A percentile compares a stretch with the other conserved stretches of the same genome.
Evolutionary conservation across 2,113 vertebrate genomes (phyloP).

Genomic region (Podilymbus podiceps): DNA sequence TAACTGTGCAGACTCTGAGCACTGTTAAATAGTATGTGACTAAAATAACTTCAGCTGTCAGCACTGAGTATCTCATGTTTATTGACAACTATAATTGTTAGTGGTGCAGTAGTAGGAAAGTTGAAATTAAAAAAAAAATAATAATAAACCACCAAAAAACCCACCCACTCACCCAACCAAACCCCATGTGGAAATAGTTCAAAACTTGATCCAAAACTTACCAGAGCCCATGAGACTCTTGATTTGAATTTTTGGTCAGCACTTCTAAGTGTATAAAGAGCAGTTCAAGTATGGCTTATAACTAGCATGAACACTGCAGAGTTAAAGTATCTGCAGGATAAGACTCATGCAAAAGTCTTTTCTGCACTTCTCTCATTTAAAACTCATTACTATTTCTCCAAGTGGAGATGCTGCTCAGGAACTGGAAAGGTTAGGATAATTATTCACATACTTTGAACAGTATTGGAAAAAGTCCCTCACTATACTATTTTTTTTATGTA

Average conservation of each 20-base stretch:
- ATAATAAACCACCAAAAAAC: too few relatives aligned
- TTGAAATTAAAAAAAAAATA: not conserved
- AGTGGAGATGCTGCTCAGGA: not conserved
- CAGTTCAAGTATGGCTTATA: not conserved
- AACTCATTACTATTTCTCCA: not conserved
- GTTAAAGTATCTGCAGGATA: not conserved
- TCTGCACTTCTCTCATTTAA: not conserved
- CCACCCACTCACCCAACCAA: too few relatives aligned
- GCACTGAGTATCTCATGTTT: not conserved
- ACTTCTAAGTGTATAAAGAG: not conserved
- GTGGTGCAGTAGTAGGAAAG: not conserved
- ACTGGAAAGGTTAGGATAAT: not conserved
- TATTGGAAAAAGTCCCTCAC: not conserved
- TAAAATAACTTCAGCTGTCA: slow-evolving; percentile 21
- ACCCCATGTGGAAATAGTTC: not conserved
- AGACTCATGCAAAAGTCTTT: not conserved
- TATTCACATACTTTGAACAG: not conserved
- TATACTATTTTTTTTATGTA: not conserved
- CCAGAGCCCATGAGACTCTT: not conserved
- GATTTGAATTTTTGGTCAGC: not conserved
- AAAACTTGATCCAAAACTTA: not conserved
- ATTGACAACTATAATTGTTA: not conserved
- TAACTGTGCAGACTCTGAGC: not conserved
- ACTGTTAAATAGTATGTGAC: not conserved
- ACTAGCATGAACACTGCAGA: not conserved